Conservation (phyloP, 2,113 vertebrate species). For the Sorex araneus region DNA sequence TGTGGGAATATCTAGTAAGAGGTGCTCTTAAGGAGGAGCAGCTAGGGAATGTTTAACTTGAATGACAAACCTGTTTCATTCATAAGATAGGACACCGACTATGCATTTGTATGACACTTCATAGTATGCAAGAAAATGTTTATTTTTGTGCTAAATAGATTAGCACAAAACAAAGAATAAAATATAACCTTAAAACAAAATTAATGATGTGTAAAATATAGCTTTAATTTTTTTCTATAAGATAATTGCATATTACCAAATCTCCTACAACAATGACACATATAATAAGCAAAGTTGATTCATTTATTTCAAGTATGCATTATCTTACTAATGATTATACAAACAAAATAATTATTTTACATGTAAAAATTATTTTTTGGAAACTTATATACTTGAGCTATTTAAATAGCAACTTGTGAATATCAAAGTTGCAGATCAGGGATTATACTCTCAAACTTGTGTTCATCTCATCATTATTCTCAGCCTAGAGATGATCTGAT, state of each 20-base stretch:
- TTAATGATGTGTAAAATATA: not conserved
- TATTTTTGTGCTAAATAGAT: not conserved
- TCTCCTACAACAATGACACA: too few relatives aligned
- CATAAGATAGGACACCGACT: not conserved
- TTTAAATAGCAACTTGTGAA: not conserved
- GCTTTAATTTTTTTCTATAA: too few relatives aligned
- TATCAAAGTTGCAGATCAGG: not conserved
- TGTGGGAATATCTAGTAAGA: too few relatives aligned
- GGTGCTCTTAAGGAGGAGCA: not conserved
- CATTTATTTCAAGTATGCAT: too few relatives aligned
- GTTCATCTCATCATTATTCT: not conserved
- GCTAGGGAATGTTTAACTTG: not conserved
- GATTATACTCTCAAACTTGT: not conserved
- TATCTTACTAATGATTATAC: too few relatives aligned
- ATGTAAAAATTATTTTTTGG: not conserved
- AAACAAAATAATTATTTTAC: not conserved
- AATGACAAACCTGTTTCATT: not conserved
- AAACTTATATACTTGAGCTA: not conserved
- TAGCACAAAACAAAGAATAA: constrained; percentile 11
- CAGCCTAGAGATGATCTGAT: not conserved
- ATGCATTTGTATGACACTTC: not conserved
- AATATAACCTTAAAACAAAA: not conserved
- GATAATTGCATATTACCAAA: too few relatives aligned
- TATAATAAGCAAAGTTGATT: too few relatives aligned
- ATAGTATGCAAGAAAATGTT: not conserved